Evolutionary conservation across 2,113 vertebrate species (phyloP), one percentile per base, ranked within the genome.

Genomic region (Nanorana parkeri): DNA sequence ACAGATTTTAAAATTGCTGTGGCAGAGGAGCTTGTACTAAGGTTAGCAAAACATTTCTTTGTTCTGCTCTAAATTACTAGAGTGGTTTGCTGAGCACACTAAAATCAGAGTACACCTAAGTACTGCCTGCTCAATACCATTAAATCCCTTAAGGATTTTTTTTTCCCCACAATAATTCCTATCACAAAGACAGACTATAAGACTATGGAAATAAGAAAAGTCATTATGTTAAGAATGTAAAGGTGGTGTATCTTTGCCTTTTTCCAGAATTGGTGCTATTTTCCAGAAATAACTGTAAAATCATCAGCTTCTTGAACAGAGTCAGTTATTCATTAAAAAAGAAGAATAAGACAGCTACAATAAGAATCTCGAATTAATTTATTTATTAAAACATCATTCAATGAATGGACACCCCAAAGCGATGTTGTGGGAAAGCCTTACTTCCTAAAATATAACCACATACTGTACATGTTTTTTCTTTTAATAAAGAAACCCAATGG

Each of bases 31-130:
- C 63, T 63, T 80, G 26, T 80, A 71, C 55, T 61, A 71, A 71
- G 67, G 56, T 80, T 80, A 80, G 78, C 55, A 71, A 80, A 80
- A 63, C 10, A 71, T 52, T 52, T 71, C 32, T 61, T n/a, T 80
- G 67, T 51, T 28, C 51, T 69, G n/a, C 56, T 80, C 67, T 64
- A 69, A 80, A 60, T 69, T 68, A 60, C 60, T 68, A 56, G 16
- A 79, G 61, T 68, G 52, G 65, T 80, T 71, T 80, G 67, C 66
- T 63, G 56, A 80, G 55, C 67, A 51, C 21, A 80, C 67, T 51
- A 71, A 61, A 79, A 60, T 24, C 28, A 71, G 11, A 71, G 32
- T 63, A 80, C 41, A 71, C 32, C 23, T 60, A 21, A 71, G 67
- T 51, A 61, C 36, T 4, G 17, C 17, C 16, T 71, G 55, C 63